Conservation (phyloP, 1,140 invertebrate genomes). For the Ostrea edulis region DNA sequence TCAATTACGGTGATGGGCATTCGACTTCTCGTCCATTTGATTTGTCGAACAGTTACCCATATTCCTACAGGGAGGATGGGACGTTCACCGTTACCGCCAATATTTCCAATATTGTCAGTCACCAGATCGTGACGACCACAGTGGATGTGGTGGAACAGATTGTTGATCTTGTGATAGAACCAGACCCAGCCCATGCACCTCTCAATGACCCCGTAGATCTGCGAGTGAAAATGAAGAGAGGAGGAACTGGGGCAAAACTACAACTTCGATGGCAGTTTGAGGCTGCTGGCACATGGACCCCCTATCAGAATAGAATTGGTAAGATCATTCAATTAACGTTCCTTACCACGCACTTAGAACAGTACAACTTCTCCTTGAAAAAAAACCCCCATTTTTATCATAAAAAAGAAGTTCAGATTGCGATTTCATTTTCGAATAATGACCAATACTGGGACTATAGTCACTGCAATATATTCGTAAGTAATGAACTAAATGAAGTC, state of each 20-base stretch:
- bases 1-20: slow-evolving; percentile 65
- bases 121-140: slow-evolving; percentile 44
- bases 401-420: too few species aligned
- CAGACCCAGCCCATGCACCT: slow-evolving; percentile 59
- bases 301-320: slow-evolving; percentile 46
- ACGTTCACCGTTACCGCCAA: slow-evolving; percentile 58
- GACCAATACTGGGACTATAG: too few species aligned
- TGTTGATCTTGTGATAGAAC: slow-evolving; percentile 54
- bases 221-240: slow-evolving; percentile 61
- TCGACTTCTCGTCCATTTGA: slow-evolving; percentile 40
- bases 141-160: slow-evolving; percentile 64
- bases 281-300: slow-evolving; percentile 41
- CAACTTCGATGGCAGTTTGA: slow-evolving; percentile 63
- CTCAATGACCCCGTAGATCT: slow-evolving; percentile 53
- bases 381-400: too few species aligned
- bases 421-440: too few species aligned
- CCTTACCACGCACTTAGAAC: too few species aligned
- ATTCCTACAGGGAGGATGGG: slow-evolving; percentile 59
- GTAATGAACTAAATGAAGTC: too few species aligned
- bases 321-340: neutral
- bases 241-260: slow-evolving; percentile 54
- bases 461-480: too few species aligned
- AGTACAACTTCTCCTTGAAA: too few species aligned
- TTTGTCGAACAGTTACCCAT: slow-evolving; percentile 45
- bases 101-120: slow-evolving; percentile 63